Conservation (phyloP, 92 coral and sea anemone species). For the Heteractis magnifica region DNA sequence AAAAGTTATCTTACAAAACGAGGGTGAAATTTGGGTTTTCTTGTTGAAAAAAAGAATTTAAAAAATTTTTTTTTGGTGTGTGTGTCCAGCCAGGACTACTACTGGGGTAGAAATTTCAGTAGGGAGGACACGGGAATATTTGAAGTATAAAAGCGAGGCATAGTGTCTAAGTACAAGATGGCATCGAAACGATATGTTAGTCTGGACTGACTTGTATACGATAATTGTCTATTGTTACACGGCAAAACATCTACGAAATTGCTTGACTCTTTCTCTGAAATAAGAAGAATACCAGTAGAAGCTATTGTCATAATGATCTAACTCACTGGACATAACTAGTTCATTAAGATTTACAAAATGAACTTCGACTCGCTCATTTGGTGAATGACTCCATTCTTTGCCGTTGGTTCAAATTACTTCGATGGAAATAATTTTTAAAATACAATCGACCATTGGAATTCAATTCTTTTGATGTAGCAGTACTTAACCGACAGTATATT, state of each 20-base stretch:
- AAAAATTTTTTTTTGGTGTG: too few species aligned
- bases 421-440: neutral
- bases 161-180: neutral
- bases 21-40: too few species aligned
- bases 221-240: neutral
- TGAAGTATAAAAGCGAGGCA: neutral
- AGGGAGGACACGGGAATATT: neutral
- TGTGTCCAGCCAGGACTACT: neutral
- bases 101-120: neutral
- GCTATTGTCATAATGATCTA: neutral
- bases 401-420: neutral
- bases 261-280: neutral
- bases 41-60: too few species aligned
- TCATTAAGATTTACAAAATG: neutral
- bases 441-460: neutral
- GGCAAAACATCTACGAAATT: neutral
- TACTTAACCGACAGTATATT: neutral
- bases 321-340: neutral
- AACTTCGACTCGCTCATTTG: slow-evolving; percentile 6
- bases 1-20: too few species aligned
- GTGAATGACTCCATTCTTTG: slow-evolving; percentile 3
- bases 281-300: neutral
- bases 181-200: neutral
- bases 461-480: neutral
- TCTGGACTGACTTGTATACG: neutral